Conservation (phyloP, 2,888 invertebrate species). For the Tenthredo distinguenda region DNA sequence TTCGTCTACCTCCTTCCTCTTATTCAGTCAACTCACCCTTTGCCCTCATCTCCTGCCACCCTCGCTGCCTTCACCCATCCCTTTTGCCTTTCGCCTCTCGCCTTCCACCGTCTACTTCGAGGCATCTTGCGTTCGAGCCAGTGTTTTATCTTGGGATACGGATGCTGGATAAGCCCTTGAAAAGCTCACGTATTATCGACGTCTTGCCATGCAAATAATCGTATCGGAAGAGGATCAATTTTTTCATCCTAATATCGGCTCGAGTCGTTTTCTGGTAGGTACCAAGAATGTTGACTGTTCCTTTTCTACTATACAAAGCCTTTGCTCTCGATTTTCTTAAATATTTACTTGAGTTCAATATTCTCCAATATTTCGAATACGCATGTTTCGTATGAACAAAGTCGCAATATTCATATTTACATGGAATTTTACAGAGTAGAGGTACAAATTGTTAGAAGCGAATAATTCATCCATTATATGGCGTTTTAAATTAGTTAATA, state of each 20-base stretch:
- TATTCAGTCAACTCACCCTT: not conserved
- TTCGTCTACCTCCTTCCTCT: conserved; percentile 31
- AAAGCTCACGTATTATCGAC: conserved; percentile 43
- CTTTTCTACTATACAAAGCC: not conserved
- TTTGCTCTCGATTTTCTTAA: not conserved
- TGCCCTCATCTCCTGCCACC: not conserved
- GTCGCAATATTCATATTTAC: not conserved
- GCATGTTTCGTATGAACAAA: not conserved
- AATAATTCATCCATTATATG: not conserved
- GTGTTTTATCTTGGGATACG: conserved; percentile 39
- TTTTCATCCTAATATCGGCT: conserved; percentile 29
- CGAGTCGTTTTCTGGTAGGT: not conserved
- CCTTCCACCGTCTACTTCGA: not conserved
- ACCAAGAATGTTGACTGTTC: not conserved
- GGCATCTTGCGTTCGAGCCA: not conserved
- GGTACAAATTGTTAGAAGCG: not conserved
- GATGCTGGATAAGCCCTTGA: conserved; percentile 37
- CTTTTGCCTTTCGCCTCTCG: not conserved
- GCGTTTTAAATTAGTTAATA: not conserved
- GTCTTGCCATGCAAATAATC: conserved; percentile 30
- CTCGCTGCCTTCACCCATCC: not conserved
- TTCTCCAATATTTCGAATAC: not conserved
- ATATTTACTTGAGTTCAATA: not conserved
- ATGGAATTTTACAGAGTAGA: not conserved
- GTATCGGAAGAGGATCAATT: conserved; percentile 21